Evolutionary conservation across 2,888 invertebrate genomes (phyloP), one percentile per base, ranked within the genome.

Genomic region (Dolichopus griseipennis): DNA sequence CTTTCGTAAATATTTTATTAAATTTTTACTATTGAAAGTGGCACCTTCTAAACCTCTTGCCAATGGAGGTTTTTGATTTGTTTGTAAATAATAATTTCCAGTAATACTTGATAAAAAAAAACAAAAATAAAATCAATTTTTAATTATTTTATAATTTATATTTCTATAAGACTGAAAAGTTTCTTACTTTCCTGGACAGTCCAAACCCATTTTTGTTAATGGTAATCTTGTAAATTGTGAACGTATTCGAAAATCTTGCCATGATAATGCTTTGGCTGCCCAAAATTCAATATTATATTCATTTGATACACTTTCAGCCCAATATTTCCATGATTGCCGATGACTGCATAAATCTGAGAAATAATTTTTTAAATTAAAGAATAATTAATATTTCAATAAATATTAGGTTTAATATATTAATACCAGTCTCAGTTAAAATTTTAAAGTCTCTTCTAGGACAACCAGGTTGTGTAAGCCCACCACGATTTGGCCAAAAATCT

Each of bases 321-420:
- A 85, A 74, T 83, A 84, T 37, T 81, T 74, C 84, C 84, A 85
- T 9, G 84, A 84, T 69, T 85, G 76, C 82, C 84, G 83, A 72
- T 85, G 85, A 69, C 84, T 84, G 77, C 85, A 84, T 20, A 84
- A 73, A 73, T 84, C 84, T 85, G 20, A 62, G 1, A 12, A 66
- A 15, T 21, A 12, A 65, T 43, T 43, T 43, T 9, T 43, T 6
- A 15, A 43, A 43, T 43, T 43, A n/a, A n/a, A n/a, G n/a, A n/a
- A n/a, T n/a, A n/a, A n/a, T n/a, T n/a, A n/a, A n/a, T n/a, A n/a
- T n/a, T n/a, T n/a, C n/a, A n/a, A n/a, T 34, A 34, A 34, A 34
- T 34, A 34, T 34, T 34, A 37, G 4, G 8, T 37, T 1, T 10
- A 37, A 12, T 37, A 9, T 37, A 34, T 21, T 21, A 21, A 27